Conservation (phyloP, 2,888 invertebrate genomes). For the Ethmia dodecea region DNA sequence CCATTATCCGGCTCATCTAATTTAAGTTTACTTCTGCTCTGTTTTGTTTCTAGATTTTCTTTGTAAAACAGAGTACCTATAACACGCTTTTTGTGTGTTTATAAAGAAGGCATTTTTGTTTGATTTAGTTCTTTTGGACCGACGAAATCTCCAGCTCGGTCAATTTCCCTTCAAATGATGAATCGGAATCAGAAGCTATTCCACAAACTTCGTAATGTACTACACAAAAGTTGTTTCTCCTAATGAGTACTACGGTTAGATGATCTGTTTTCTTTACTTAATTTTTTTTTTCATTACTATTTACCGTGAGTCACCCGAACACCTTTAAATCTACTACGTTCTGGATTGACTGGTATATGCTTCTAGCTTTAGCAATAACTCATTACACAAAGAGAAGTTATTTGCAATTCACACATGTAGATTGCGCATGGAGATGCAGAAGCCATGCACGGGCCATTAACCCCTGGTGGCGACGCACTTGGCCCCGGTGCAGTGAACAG, state of each 20-base stretch:
- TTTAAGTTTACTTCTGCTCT: too few species aligned
- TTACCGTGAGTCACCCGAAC: too few species aligned
- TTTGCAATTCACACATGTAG: constrained; percentile 19
- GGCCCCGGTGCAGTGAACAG: constrained; percentile 21
- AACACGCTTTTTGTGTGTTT: background rate
- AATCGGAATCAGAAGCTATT: background rate
- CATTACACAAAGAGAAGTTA: too few species aligned
- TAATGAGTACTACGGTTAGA: constrained; percentile 1
- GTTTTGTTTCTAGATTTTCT: too few species aligned
- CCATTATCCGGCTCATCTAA: background rate
- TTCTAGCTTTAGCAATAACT: background rate
- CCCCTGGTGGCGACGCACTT: constrained; percentile 21
- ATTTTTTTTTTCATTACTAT: too few species aligned
- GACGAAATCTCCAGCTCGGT: background rate
- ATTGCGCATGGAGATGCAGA: constrained; percentile 4
- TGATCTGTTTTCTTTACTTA: too few species aligned
- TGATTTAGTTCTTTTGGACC: background rate
- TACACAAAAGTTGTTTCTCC: constrained; percentile 1
- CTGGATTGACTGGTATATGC: too few species aligned
- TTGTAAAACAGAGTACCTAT: too few species aligned
- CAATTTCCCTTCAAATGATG: constrained; percentile 1
- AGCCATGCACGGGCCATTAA: constrained; percentile 30
- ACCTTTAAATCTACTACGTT: too few species aligned
- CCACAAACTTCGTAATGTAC: background rate
- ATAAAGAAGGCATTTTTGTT: background rate